phyloP scores from a whole-genome alignment of 2,888 invertebrate species.

The Euproctis similis region DNA sequence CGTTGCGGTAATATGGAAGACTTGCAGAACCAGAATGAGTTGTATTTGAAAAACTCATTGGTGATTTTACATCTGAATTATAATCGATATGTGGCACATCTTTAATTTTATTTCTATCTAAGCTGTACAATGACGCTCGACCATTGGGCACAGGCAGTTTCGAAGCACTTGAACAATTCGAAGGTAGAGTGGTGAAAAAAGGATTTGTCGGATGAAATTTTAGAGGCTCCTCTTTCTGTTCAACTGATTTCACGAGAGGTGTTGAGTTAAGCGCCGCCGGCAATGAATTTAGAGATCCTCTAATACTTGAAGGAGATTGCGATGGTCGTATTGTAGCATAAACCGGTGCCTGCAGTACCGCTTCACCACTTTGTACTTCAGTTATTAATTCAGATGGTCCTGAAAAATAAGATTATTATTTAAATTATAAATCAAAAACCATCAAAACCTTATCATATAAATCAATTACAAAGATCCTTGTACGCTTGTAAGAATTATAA shows the following conservation, averaged over 20 bases:
- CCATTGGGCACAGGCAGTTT: conserved; percentile 64
- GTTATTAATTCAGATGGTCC: conserved; percentile 64
- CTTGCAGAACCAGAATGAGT: conserved; percentile 42
- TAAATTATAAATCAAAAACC: too few relatives aligned
- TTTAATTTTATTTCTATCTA: conserved; percentile 58
- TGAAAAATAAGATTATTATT: conserved; percentile 41
- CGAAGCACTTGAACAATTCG: conserved; percentile 58
- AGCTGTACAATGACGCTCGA: conserved; percentile 40
- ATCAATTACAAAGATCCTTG: too few relatives aligned
- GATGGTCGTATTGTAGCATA: conserved; percentile 62
- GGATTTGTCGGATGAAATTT: conserved; percentile 68
- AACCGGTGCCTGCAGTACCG: conserved; percentile 61
- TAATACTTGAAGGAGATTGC: conserved; percentile 40
- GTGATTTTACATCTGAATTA: conserved; percentile 42
- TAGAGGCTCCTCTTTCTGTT: conserved; percentile 42
- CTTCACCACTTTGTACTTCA: conserved; percentile 44
- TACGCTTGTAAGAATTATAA: too few relatives aligned
- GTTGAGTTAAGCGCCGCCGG: conserved; percentile 50
- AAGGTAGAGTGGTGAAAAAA: conserved; percentile 65
- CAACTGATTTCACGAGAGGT: conserved; percentile 47
- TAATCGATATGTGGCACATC: conserved; percentile 38
- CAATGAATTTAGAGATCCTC: conserved; percentile 47
- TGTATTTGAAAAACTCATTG: conserved; percentile 37
- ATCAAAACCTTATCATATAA: too few relatives aligned
- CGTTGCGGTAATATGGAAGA: conserved; percentile 38